Base-by-base conservation (phyloP, 1,140 invertebrate genomes). In the Rhyzopertha dominica region DNA sequence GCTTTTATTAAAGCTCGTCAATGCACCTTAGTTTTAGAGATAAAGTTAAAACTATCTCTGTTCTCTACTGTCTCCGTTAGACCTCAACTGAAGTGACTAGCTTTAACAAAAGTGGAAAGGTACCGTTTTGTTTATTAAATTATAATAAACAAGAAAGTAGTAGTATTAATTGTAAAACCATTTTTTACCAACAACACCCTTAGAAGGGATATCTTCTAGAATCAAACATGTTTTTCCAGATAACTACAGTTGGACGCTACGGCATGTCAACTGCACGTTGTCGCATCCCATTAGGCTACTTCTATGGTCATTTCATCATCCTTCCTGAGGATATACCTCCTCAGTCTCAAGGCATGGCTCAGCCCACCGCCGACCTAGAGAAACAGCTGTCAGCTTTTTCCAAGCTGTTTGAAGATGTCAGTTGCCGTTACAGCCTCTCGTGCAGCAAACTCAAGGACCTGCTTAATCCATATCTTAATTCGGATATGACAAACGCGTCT, bases 241-340 rank as follows among this genome's bases (percentile, higher is more conserved):
- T 90, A 46, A 90, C 86, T 23, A 85, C 86, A 1, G 89, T 93
- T 51, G 90, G 90, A 17, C 76, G 88, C 5, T 91, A 92, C 62
- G 90, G 90, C 40, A 91, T 90, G 85, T 85, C 85, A 25, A 83
- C 88, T 0, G 88, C 87, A 17, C 81, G 87, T 53, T 92, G 89
- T 58, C 84, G 87, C 66, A 92, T 95, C 37, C 90, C 90, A 1
- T 70, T 94, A 14, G 92, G 90, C n/a, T 84, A 83, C 61, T 95
- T 94, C 68, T 95, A 89, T 62, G 92, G 92, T 2, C 90, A 94
- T 63, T 81, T 89, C 26, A 80, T 87, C 17, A 76, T 89, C 35
- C 41, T 66, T 16, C 54, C 57, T 9, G 56, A 67, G 42, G 61
- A 63, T 42, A 38, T 61, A 19, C 47, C 59, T 1, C 43, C 16